These are phyloP conservation scores for Eulemur albifrons DNA, from an alignment of 2,797 vertebrate genomes.

Conservation along the genomic window DNA sequence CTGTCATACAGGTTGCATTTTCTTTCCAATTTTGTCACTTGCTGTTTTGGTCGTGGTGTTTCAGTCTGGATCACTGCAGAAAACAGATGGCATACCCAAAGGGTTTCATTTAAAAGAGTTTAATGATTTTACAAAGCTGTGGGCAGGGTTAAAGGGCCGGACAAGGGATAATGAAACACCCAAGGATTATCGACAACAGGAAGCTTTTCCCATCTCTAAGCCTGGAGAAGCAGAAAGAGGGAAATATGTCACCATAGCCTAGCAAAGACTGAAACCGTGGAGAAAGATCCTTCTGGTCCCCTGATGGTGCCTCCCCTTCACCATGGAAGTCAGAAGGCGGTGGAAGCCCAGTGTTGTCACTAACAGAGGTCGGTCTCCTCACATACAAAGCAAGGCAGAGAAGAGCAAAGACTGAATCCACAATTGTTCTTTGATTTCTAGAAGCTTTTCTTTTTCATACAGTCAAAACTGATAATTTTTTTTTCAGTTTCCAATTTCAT, in stretches of 20 bases:
- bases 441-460: background rate
- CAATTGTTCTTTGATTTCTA: background rate
- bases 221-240: background rate
- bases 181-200: slow-evolving; percentile 44
- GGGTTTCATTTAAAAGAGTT: slow-evolving; percentile 57
- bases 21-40: slow-evolving; percentile 34
- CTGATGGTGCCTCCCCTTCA: background rate
- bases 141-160: background rate
- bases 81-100: slow-evolving; percentile 61
- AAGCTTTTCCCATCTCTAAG: background rate
- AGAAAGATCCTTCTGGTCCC: background rate
- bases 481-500: background rate
- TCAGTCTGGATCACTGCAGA: background rate
- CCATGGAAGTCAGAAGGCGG: background rate
- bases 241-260: background rate
- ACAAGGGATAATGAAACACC: slow-evolving; percentile 72
- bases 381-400: background rate
- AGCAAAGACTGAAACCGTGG: background rate
- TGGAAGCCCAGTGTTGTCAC: background rate
- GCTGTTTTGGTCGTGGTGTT: slow-evolving; percentile 16
- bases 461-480: background rate
- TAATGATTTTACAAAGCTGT: slow-evolving; percentile 44
- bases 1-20: background rate
- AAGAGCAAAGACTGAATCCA: background rate
- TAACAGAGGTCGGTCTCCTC: background rate